phyloP scores from a whole-genome alignment of 2,888 invertebrate genomes.

The Erebia ligea region DNA sequence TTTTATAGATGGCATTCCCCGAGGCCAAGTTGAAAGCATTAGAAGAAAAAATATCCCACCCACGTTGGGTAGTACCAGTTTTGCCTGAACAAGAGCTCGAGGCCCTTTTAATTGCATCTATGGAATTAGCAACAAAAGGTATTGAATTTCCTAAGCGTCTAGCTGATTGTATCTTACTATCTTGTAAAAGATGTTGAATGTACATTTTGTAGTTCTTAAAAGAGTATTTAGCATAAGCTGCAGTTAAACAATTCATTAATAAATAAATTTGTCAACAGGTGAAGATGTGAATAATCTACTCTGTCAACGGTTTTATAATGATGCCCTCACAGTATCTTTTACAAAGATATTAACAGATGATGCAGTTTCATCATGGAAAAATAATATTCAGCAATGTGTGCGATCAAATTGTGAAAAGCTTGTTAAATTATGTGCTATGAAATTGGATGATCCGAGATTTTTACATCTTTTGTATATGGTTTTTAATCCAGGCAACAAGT shows the following conservation, averaged over 20 bases:
- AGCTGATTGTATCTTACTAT: background rate
- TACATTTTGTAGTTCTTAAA: background rate
- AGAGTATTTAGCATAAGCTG: background rate
- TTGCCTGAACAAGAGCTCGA: conserved; percentile 98
- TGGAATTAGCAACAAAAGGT: conserved; percentile 93
- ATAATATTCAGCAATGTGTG: conserved; percentile 97
- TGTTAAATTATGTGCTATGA: conserved; percentile 95
- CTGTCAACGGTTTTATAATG: conserved; percentile 97
- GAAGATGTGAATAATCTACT: conserved; percentile 94
- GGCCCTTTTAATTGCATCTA: conserved; percentile 93
- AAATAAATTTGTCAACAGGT: conserved; percentile 76
- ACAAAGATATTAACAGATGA: conserved; percentile 98
- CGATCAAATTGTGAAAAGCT: conserved; percentile 96
- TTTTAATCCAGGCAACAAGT: conserved; percentile 98
- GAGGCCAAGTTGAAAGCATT: conserved; percentile 92
- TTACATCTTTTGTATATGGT: conserved; percentile 96
- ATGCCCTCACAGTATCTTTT: conserved; percentile 96
- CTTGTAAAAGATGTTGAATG: background rate
- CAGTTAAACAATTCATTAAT: background rate
- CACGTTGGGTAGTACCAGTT: conserved; percentile 98
- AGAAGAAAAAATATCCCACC: conserved; percentile 98
- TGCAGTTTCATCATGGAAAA: conserved; percentile 98
- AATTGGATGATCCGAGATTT: conserved; percentile 96
- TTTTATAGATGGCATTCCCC: conserved; percentile 87
- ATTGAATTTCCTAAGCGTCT: background rate